A percentile compares a stretch with the other conserved stretches of the same genome.
phyloP scores from a whole-genome alignment of 2,113 vertebrate species.

The Noturus placidus region DNA sequence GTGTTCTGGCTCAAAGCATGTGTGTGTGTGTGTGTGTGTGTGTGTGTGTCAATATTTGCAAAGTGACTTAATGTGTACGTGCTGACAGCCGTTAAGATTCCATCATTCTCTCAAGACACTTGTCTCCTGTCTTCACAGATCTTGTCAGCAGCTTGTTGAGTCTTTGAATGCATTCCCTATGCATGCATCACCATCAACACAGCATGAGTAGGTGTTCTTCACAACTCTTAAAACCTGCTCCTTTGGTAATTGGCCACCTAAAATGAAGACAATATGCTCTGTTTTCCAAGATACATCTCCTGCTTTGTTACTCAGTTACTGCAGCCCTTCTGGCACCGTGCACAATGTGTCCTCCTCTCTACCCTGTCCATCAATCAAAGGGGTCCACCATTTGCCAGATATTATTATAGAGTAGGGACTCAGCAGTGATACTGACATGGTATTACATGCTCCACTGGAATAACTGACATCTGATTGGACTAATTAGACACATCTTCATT shows the following conservation, averaged over 20 bases:
- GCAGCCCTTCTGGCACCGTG: not conserved
- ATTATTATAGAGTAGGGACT: not conserved
- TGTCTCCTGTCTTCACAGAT: slow-evolving; percentile 12
- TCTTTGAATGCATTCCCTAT: not conserved
- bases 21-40: slow-evolving; percentile 18
- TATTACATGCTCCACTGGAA: not conserved
- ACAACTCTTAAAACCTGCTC: not conserved
- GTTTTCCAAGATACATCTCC: not conserved
- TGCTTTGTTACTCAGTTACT: not conserved
- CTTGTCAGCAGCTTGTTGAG: slow-evolving; percentile 19
- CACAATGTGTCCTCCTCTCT: not conserved
- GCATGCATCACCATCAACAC: not conserved
- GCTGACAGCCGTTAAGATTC: slow-evolving; percentile 19
- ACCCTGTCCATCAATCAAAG: not conserved
- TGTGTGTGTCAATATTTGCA: slow-evolving; percentile 1
- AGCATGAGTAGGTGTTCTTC: not conserved
- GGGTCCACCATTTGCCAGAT: not conserved
- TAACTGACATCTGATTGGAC: not conserved
- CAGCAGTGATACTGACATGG: not conserved
- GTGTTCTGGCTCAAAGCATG: not conserved
- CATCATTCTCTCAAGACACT: slow-evolving; percentile 2
- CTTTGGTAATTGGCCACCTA: not conserved
- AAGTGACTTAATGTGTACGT: slow-evolving; percentile 23
- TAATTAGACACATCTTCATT: not conserved
- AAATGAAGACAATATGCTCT: not conserved